Evolutionary conservation across 2,888 invertebrate species (phyloP).

Genomic region (Netelia melanura): DNA sequence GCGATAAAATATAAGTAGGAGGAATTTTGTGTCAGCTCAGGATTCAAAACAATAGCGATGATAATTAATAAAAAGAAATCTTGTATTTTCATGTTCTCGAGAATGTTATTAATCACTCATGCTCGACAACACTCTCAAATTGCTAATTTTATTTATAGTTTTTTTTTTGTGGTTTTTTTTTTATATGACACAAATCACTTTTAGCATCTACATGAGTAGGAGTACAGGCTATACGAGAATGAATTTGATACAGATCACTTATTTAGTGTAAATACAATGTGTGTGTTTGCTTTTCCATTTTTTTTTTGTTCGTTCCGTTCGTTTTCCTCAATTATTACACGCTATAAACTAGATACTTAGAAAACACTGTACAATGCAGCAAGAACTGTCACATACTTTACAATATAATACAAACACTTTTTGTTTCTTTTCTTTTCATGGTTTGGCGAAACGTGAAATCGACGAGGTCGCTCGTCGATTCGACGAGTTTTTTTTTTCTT

Average conservation of each 20-base stretch:
- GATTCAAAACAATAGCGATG: not conserved
- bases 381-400: conserved; percentile 84
- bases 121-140: conserved; percentile 82
- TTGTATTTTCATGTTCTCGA: conserved; percentile 35
- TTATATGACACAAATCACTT: conserved; percentile 85
- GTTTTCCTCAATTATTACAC: conserved; percentile 82
- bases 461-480: conserved; percentile 10
- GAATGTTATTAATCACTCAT: conserved; percentile 50
- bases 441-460: conserved; percentile 42
- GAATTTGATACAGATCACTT: conserved; percentile 85
- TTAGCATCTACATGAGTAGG: conserved; percentile 85
- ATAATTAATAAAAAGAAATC: conserved; percentile 14
- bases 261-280: conserved; percentile 84
- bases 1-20: conserved; percentile 58
- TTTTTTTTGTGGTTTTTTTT: conserved; percentile 61
- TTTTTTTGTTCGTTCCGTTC: conserved; percentile 48
- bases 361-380: conserved; percentile 85
- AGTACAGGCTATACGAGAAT: conserved; percentile 85
- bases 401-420: conserved; percentile 84
- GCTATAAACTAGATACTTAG: conserved; percentile 85
- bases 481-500: conserved; percentile 29
- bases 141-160: conserved; percentile 84
- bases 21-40: not conserved
- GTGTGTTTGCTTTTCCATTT: conserved; percentile 35
- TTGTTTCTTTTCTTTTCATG: conserved; percentile 61